Conservation (phyloP, 92 coral and sea anemone genomes). For the Zoanthus gigantus region DNA sequence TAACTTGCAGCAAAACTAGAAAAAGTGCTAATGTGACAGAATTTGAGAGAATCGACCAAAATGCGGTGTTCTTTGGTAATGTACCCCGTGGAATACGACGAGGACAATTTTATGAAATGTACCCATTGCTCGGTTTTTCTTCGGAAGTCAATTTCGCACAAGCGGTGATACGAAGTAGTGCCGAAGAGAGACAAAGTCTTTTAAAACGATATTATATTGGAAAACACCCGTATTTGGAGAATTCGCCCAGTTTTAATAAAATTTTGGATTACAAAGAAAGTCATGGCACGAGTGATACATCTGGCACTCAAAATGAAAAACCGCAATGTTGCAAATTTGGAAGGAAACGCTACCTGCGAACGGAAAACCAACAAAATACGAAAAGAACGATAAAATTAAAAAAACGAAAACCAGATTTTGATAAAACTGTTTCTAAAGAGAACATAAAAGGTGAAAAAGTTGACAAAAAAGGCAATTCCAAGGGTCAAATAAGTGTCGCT, state of each 20-base stretch:
- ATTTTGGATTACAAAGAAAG: background rate
- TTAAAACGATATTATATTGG: slow-evolving; percentile 66
- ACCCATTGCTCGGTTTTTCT: slow-evolving; percentile 61
- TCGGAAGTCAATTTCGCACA: slow-evolving; percentile 80
- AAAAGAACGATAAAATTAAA: background rate
- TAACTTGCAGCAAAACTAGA: slow-evolving; percentile 1
- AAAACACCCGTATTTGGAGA: slow-evolving; percentile 58
- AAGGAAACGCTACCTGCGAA: background rate
- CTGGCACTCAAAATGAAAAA: background rate
- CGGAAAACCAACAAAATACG: background rate
- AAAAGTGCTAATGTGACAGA: slow-evolving; percentile 18
- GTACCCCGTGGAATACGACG: slow-evolving; percentile 88
- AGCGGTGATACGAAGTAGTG: slow-evolving; percentile 51
- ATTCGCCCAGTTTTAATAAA: slow-evolving; percentile 31
- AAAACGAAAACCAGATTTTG: background rate
- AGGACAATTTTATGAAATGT: slow-evolving; percentile 76
- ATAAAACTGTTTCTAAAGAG: background rate
- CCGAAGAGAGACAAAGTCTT: slow-evolving; percentile 58
- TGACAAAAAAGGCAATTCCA: background rate
- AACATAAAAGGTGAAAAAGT: background rate
- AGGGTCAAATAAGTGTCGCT: background rate
- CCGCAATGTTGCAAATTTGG: background rate
- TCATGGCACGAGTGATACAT: background rate
- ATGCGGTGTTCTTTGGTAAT: slow-evolving; percentile 71
- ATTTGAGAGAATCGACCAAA: slow-evolving; percentile 64